Evolutionary conservation across 1,140 invertebrate genomes (phyloP), one percentile per base, ranked within the genome.

Genomic region (Steinernema khuongi): DNA sequence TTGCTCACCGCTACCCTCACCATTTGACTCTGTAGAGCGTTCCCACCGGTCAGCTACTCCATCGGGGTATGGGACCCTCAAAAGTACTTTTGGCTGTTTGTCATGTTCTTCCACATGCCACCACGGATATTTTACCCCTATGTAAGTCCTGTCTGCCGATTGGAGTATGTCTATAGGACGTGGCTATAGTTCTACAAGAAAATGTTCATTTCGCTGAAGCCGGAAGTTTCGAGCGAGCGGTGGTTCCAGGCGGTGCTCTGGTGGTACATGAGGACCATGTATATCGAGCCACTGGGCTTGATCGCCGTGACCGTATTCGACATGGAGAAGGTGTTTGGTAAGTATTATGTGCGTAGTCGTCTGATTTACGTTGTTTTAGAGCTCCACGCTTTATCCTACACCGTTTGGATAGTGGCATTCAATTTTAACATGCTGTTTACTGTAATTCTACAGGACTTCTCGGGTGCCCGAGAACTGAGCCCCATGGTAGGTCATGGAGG

Each of bases 391-490:
- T 31, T 79, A 36, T 76, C 43, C 26, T 84, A 80, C 44, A 73
- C 75, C 7, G 68, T 85, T 1, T 85, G 83, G 83, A 74, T 84
- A 1, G 79, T 79, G 44, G 50, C 67, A 14, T 81, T 83, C 70
- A 80, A 79, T 50, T 85, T 85, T 68, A 83, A 83, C 41, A 84
- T 83, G 79, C 74, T 85, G 1, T 80, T 85, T 68, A 85, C 85
- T 43, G 72, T 74, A 0, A 77, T 83, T 33, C 67, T 83, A 1
- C 81, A 83, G 33, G 74, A 82, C 60, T 80, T 75, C 50, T 81
- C 83, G 31, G 82, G 83, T 7, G 75, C 80, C 22, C 30, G 73
- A 19, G 60, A 81, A 31, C 36, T 80, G 14, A 72, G 41, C 26
- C 30, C 69, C 67, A 69, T 68, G 44, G 78, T 80, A 31, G 36